Evolutionary conservation across 2,113 vertebrate genomes (phyloP).

Genomic region (Phyllopteryx taeniolatus): DNA sequence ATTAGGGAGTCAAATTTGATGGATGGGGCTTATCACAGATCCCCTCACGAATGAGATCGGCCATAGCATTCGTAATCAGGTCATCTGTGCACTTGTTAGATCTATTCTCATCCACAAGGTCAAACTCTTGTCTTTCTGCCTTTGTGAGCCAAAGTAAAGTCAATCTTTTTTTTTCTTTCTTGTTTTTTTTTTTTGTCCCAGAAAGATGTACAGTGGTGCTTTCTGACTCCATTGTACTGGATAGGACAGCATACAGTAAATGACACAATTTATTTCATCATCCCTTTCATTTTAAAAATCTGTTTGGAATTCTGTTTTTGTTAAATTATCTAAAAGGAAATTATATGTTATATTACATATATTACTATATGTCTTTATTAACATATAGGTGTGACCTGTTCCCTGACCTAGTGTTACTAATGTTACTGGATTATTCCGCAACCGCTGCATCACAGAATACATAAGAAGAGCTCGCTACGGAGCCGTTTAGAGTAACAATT

Average conservation of each 20-base stretch:
- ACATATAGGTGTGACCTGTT: too few species aligned
- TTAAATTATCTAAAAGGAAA: constrained; percentile 21
- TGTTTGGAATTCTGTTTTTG: constrained; percentile 9
- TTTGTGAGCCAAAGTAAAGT: constrained; percentile 17
- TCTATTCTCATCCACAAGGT: constrained; percentile 33
- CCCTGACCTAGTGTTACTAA: too few species aligned
- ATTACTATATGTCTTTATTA: too few species aligned
- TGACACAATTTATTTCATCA: background rate
- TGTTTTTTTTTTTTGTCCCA: too few species aligned
- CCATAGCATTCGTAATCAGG: constrained; percentile 41
- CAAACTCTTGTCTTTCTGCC: constrained; percentile 4
- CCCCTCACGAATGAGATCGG: constrained; percentile 27
- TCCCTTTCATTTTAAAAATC: constrained; percentile 5
- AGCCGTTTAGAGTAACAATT: too few species aligned
- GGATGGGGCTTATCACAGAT: constrained; percentile 54
- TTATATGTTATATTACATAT: too few species aligned
- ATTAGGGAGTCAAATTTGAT: constrained; percentile 47
- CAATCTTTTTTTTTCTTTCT: constrained; percentile 1
- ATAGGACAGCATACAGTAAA: background rate
- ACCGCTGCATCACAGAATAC: too few species aligned
- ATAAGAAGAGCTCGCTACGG: too few species aligned
- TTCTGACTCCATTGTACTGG: background rate
- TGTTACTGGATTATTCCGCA: too few species aligned
- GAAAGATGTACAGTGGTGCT: background rate
- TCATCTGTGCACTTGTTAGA: constrained; percentile 34